phyloP scores from a whole-genome alignment of 2,888 invertebrate genomes.

The Nudaria mundana region DNA sequence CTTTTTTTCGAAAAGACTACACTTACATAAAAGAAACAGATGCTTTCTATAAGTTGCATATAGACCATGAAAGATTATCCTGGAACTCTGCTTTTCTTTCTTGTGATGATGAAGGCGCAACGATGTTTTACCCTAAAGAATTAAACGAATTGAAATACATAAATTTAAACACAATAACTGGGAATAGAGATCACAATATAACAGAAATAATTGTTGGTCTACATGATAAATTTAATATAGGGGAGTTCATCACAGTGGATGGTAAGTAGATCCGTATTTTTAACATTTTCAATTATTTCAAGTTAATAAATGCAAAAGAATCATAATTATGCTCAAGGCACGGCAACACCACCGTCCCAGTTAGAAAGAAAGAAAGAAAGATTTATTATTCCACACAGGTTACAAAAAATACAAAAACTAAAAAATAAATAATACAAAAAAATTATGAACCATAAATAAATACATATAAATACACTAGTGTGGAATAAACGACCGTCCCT shows the following conservation, averaged over 20 bases:
- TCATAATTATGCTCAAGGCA: too few species aligned
- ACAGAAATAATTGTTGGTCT: slow-evolving; percentile 43
- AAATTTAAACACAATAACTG: slow-evolving; percentile 24
- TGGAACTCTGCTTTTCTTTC: slow-evolving; percentile 39
- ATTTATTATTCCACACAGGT: too few species aligned
- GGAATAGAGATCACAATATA: slow-evolving; percentile 22
- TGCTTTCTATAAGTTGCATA: slow-evolving; percentile 49
- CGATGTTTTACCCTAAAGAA: slow-evolving; percentile 42
- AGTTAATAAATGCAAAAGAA: too few species aligned
- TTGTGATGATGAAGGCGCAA: slow-evolving; percentile 45
- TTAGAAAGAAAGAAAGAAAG: too few species aligned
- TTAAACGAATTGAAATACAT: slow-evolving; percentile 39
- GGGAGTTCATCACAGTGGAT: slow-evolving; percentile 47
- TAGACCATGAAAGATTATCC: slow-evolving; percentile 21
- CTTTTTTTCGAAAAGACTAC: slow-evolving; percentile 48
- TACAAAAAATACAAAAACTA: too few species aligned
- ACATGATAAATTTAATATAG: slow-evolving; percentile 40
- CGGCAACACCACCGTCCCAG: too few species aligned
- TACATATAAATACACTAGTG: too few species aligned
- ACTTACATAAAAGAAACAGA: slow-evolving; percentile 39
- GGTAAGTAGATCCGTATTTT: slow-evolving; percentile 37
- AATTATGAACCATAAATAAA: too few species aligned
- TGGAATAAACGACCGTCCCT: too few species aligned
- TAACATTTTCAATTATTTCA: background rate
- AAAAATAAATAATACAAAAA: too few species aligned